phyloP scores from a whole-genome alignment of 2,797 vertebrate genomes.

The Knipowitschia caucasica region DNA sequence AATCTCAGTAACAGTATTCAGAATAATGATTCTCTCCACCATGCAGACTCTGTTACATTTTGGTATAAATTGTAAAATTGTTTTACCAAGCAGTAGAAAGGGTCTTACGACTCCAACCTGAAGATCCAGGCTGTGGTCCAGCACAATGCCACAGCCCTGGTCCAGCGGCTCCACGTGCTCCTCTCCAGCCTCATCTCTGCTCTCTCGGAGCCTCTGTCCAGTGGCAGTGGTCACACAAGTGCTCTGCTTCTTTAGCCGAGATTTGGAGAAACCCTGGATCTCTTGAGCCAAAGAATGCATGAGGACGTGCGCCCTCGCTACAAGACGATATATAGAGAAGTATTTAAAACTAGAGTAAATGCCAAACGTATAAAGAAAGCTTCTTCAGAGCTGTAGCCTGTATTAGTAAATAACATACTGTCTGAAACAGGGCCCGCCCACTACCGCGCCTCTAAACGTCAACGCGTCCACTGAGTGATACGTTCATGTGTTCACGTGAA shows the following conservation, averaged over 20 bases:
- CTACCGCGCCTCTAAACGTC: constrained; percentile 2
- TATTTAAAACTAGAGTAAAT: no score
- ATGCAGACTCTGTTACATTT: no score
- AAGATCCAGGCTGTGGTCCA: constrained; percentile 84
- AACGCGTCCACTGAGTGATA: constrained; percentile 47
- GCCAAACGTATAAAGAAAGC: no score
- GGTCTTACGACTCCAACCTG: constrained; percentile 85
- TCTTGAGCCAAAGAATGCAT: constrained; percentile 88
- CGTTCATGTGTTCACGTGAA: constrained; percentile 26
- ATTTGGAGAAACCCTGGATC: constrained; percentile 84
- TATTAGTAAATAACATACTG: background rate
- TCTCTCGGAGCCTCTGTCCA: constrained; percentile 84
- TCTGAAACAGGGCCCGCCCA: background rate
- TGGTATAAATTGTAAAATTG: constrained; percentile 12
- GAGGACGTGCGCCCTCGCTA: background rate
- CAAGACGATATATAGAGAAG: no score
- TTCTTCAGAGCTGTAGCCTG: background rate
- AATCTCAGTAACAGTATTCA: no score
- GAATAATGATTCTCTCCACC: no score
- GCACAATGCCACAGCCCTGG: constrained; percentile 79
- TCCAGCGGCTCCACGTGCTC: constrained; percentile 67
- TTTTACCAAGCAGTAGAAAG: constrained; percentile 89
- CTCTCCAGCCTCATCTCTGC: constrained; percentile 74
- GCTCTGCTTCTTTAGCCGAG: constrained; percentile 83
- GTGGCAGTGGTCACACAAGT: constrained; percentile 86